Evolutionary conservation across 1,140 invertebrate genomes (phyloP).

Genomic region (Varroa destructor): DNA sequence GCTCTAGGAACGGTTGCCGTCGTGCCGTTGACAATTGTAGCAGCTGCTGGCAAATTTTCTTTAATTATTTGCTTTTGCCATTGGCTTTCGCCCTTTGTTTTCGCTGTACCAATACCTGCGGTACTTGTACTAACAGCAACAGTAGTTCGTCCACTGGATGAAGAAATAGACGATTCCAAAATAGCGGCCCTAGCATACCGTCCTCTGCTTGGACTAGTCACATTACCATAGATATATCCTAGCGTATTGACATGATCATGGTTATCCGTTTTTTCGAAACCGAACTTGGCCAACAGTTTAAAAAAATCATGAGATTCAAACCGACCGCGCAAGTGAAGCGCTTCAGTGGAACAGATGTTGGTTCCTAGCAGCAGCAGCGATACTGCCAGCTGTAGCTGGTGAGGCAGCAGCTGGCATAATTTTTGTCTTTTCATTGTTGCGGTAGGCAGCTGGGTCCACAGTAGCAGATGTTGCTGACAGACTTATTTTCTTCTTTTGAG

Average conservation of each 20-base stretch:
- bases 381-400: no score
- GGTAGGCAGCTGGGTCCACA: no score
- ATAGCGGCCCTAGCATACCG: not conserved
- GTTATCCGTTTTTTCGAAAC: slow-evolving; percentile 85
- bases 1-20: slow-evolving; percentile 40
- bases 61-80: slow-evolving; percentile 28
- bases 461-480: no score
- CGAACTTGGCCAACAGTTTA: slow-evolving; percentile 82
- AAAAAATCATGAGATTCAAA: slow-evolving; percentile 56
- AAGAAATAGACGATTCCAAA: slow-evolving; percentile 29
- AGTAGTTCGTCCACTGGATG: not conserved
- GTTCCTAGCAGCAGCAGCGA: no score
- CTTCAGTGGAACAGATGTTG: not conserved
- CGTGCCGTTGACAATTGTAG: no score
- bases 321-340: slow-evolving; percentile 39
- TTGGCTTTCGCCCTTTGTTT: no score
- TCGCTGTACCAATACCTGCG: not conserved
- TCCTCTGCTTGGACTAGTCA: slow-evolving; percentile 49
- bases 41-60: no score
- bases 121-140: slow-evolving; percentile 23
- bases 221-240: slow-evolving; percentile 88
- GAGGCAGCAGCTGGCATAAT: no score
- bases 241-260: slow-evolving; percentile 62
- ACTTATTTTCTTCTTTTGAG: no score
- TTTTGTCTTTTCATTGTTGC: no score